These are phyloP conservation scores for Colletes gigas DNA, from an alignment of 1,140 invertebrate species.

Conservation along the genomic window DNA sequence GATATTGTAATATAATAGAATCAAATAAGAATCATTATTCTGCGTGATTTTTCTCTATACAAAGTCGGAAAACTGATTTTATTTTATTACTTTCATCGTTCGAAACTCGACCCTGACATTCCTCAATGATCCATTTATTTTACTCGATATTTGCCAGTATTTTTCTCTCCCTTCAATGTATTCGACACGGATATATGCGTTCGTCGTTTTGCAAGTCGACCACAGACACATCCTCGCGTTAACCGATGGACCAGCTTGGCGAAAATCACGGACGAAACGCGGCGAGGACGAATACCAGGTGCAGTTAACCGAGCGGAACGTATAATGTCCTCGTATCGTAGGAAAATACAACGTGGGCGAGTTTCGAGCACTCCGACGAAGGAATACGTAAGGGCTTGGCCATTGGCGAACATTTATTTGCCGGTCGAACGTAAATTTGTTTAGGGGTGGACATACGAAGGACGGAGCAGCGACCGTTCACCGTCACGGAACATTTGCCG, in stretches of 20 bases:
- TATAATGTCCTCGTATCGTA: conserved; percentile 33
- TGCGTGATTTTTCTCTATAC: too few species aligned
- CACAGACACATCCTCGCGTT: neutral
- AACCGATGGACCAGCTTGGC: neutral
- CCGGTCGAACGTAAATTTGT: conserved; percentile 68
- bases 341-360: conserved; percentile 40
- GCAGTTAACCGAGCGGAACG: conserved; percentile 33
- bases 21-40: too few species aligned
- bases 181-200: too few species aligned
- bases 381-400: conserved; percentile 49
- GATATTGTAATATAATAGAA: too few species aligned
- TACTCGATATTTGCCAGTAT: too few species aligned
- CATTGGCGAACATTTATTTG: conserved; percentile 60
- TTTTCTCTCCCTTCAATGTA: too few species aligned
- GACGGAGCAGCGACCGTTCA: conserved; percentile 58
- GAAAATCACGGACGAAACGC: conserved; percentile 2
- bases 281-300: neutral
- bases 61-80: too few species aligned
- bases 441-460: conserved; percentile 69
- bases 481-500: conserved; percentile 74
- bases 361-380: conserved; percentile 41
- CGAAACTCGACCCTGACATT: too few species aligned
- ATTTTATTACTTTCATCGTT: too few species aligned
- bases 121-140: too few species aligned
- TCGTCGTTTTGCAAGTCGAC: too few species aligned